phyloP scores from a whole-genome alignment of 2,797 vertebrate species.

The Coregonus suidteri region DNA sequence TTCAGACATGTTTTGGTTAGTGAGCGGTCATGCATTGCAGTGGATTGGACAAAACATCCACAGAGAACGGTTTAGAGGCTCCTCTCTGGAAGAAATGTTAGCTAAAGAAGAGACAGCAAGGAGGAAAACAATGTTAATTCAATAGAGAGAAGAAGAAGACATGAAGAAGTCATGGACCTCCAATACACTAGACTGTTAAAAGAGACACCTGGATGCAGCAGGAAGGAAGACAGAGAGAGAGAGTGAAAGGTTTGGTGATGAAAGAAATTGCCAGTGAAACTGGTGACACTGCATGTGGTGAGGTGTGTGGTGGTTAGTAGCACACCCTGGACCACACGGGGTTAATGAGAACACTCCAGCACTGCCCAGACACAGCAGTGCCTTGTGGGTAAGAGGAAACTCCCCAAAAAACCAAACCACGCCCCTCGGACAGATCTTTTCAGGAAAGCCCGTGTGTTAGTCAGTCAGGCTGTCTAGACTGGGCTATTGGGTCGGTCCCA shows the following conservation, averaged over 20 bases:
- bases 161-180: too few relatives aligned
- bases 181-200: not conserved
- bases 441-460: conserved; percentile 60
- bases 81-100: not conserved
- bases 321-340: conserved; percentile 46
- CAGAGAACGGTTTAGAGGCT: conserved; percentile 2
- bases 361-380: conserved; percentile 26
- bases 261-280: conserved; percentile 2
- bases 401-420: conserved; percentile 35
- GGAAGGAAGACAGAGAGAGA: too few relatives aligned
- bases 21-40: conserved; percentile 17
- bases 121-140: not conserved
- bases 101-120: conserved; percentile 18
- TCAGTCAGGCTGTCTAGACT: conserved; percentile 46
- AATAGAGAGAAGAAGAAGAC: too few relatives aligned
- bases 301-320: conserved; percentile 59
- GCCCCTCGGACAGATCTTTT: conserved; percentile 24
- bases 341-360: conserved; percentile 59
- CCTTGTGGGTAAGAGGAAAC: conserved; percentile 40
- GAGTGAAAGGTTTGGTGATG: too few relatives aligned
- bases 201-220: conserved; percentile 22
- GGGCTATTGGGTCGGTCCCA: conserved; percentile 26
- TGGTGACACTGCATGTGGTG: conserved; percentile 39
- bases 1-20: not conserved
- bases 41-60: conserved; percentile 12